These are phyloP conservation scores for Drosophila nannoptera DNA, from an alignment of 1,140 invertebrate species.

Conservation along the genomic window DNA sequence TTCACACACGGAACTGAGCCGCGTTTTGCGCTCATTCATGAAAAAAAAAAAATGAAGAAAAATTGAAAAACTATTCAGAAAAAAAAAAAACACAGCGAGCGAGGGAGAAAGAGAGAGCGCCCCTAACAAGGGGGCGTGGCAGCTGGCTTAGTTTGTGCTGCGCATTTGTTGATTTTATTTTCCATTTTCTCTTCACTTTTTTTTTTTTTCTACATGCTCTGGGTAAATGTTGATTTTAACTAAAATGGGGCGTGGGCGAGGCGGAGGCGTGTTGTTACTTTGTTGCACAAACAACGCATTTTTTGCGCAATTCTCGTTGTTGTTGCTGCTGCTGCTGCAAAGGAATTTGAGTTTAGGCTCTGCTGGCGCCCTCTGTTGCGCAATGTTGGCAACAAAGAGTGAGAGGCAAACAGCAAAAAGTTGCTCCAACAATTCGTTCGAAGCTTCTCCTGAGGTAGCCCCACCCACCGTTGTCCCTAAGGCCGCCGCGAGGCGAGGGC, in stretches of 20 bases:
- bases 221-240: slow-evolving; percentile 44
- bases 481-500: too few relatives aligned
- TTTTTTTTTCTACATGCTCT: slow-evolving; percentile 1
- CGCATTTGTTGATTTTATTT: slow-evolving; percentile 44
- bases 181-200: slow-evolving; percentile 24
- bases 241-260: slow-evolving; percentile 13
- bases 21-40: slow-evolving; percentile 33
- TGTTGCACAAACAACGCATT: slow-evolving; percentile 28
- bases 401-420: too few relatives aligned
- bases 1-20: slow-evolving; percentile 13
- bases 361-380: slow-evolving; percentile 13
- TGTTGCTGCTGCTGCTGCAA: slow-evolving; percentile 24
- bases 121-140: slow-evolving; percentile 15
- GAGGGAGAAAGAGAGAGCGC: slow-evolving; percentile 1
- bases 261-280: background rate
- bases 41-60: slow-evolving; percentile 16
- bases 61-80: slow-evolving; percentile 40
- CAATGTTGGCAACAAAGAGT: background rate
- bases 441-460: too few relatives aligned
- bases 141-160: slow-evolving; percentile 40
- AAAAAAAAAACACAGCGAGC: background rate
- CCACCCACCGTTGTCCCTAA: too few relatives aligned
- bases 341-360: slow-evolving; percentile 10
- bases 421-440: too few relatives aligned
- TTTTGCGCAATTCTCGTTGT: slow-evolving; percentile 20